These are phyloP conservation scores for Maccullochella peelii DNA, from an alignment of 2,113 vertebrate genomes.

Conservation along the genomic window DNA sequence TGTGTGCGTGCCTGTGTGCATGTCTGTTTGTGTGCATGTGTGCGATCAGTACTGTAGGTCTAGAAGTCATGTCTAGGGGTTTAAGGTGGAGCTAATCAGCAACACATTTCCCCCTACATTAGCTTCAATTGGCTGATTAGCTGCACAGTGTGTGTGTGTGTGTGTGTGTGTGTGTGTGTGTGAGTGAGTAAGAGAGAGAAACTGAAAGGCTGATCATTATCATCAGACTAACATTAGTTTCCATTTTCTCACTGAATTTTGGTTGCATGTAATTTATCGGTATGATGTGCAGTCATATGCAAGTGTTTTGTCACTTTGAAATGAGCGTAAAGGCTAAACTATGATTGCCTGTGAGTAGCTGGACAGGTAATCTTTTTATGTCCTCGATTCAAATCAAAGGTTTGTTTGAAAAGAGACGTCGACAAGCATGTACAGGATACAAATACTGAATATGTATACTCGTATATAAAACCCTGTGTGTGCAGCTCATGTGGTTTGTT, in stretches of 20 bases:
- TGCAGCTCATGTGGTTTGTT: too few species aligned
- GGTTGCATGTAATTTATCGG: slow-evolving; percentile 36
- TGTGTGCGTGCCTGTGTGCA: slow-evolving; percentile 32
- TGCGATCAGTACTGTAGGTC: slow-evolving; percentile 29
- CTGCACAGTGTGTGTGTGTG: slow-evolving; percentile 29
- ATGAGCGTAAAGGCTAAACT: neutral
- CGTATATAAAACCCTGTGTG: too few species aligned
- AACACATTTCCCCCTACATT: slow-evolving; percentile 78
- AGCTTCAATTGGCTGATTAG: slow-evolving; percentile 73
- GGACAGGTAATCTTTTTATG: neutral
- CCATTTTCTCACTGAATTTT: slow-evolving; percentile 50
- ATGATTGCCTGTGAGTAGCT: neutral
- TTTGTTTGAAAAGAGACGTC: too few species aligned
- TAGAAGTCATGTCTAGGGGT: slow-evolving; percentile 61
- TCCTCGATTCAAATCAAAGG: too few species aligned
- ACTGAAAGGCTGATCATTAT: slow-evolving; percentile 75
- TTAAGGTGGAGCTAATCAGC: slow-evolving; percentile 80
- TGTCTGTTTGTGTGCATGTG: slow-evolving; percentile 25
- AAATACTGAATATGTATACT: too few species aligned
- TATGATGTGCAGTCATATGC: neutral
- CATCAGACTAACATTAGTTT: slow-evolving; percentile 66
- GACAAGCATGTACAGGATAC: neutral
- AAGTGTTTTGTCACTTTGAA: neutral
- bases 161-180: too few species aligned
- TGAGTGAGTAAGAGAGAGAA: too few species aligned